Evolutionary conservation across 2,888 invertebrate genomes (phyloP).

Genomic region (Teleiodes luculella): DNA sequence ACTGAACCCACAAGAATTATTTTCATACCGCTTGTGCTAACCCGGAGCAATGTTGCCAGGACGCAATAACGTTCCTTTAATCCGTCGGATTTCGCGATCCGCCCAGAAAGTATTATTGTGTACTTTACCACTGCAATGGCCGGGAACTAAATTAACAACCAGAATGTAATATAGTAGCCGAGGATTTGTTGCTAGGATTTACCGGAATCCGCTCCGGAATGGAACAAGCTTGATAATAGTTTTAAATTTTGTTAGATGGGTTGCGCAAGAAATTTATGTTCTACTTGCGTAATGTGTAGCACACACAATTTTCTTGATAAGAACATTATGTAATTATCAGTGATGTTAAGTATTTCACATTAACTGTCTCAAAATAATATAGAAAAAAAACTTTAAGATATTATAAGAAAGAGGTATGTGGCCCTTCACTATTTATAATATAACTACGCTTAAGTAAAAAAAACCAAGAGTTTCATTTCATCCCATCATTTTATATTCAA

Average conservation of each 20-base stretch:
- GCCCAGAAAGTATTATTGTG: slow-evolving; percentile 43
- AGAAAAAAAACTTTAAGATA: no score
- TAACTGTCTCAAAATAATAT: no score
- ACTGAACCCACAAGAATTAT: neutral
- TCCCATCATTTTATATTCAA: no score
- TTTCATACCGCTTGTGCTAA: slow-evolving; percentile 1
- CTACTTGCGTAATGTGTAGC: no score
- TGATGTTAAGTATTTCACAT: no score
- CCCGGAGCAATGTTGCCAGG: slow-evolving; percentile 27
- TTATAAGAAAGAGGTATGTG: no score
- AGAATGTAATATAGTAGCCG: slow-evolving; percentile 52
- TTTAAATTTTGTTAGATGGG: neutral
- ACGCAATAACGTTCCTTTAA: slow-evolving; percentile 62
- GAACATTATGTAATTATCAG: no score
- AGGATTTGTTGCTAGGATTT: slow-evolving; percentile 44
- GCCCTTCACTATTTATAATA: no score
- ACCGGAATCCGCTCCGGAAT: slow-evolving; percentile 8
- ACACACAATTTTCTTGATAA: no score
- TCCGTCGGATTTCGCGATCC: slow-evolving; percentile 44
- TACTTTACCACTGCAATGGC: slow-evolving; percentile 45
- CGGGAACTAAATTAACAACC: slow-evolving; percentile 54
- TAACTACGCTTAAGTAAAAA: no score
- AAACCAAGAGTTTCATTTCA: no score
- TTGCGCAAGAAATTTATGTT: neutral
- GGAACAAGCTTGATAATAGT: slow-evolving; percentile 14